Base-by-base conservation (phyloP, 2,113 vertebrate species). In the Megaleporinus macrocephalus region DNA sequence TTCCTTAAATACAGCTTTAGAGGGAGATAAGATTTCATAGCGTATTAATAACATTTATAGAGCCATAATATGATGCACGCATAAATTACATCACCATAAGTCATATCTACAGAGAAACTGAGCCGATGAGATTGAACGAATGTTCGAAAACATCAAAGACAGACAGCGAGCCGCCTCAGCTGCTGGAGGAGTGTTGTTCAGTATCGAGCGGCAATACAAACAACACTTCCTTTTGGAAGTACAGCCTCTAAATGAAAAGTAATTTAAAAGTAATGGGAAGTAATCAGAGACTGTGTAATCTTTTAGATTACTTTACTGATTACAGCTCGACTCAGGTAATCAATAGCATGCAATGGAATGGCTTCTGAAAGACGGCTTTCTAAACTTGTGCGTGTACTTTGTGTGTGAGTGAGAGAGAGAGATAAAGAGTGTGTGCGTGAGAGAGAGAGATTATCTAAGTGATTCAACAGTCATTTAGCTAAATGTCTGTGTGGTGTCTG, bases 241-340 rank as follows among this genome's bases (percentile, higher is more conserved):
- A 20, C 10, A 20, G 29, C 49, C 22, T 44, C 22, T 70, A 80
- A 70, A 84, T 51, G 16, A 53, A 70, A 53, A 70, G 51, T 59
- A 55, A 44, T 71, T 62, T 59, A 36, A 6, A 53, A 75, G 33
- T 53, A 80, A 63, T n/a, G 26, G 44, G 59, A 77, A 15, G 10
- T 9, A 30, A 30, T 65, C 44, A 30, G 0, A 77, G 4, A 7
- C 6, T 26, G 57, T 26, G 57, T 57, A 61, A 61, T 61, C 57
- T 24, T 26, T 61, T 61, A 61, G 57, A 26, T 61, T 61, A 61
- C 57, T 61, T 61, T 61, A 61, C 57, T 61, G 57, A 61, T 61
- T 61, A 61, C 57, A 7, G 4, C 57, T 61, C 24, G 1, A 26
- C 57, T 61, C 57, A 26, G 57, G 57, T 24, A 61, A 61, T 61